Evolutionary conservation across 1,140 invertebrate species (phyloP), one percentile per base, ranked within the genome.

Genomic region (Globodera ellingtonae): DNA sequence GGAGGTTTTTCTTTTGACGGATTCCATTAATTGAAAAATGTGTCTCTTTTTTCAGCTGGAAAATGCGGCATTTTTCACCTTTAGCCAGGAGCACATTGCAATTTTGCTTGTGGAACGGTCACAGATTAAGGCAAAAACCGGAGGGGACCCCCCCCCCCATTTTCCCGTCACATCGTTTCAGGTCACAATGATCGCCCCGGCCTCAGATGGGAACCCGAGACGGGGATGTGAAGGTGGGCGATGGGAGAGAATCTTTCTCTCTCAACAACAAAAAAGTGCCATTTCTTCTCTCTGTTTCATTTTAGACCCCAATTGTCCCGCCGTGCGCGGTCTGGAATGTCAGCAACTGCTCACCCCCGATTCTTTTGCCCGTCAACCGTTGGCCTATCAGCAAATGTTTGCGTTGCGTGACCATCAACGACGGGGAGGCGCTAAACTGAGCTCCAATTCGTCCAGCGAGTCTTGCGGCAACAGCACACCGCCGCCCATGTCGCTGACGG

Each of bases 21-120:
- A 47, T 67, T 24, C 18, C 6, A 5, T 21, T 62, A 4, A 18
- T 67, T 77, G 13, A n/a, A 44, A 3, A 9, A 35, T 69, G 21
- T 2, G 21, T n/a, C 8, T 75, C 15, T 6, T 18, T 8, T 84
- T 89, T 65, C 84, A 92, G 91, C 95, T 96, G 81, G 95, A 94
- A 89, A 94, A 95, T 90, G 92, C 94, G 8, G 94, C 95, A 7
- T 94, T 96, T 21, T 93, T 94, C 7, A 96, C 95, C 0, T 90
- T 97, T 77, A 94, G 93, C 21, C 94, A 97, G 90, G 95, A 97
- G 88, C 94, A 96, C 89, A 95, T 98, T 92, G 94, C 96, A 6
- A 95, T 97, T 90, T 91, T 97, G 69, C 90, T 98, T 21, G 94
- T 96, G 86, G 98, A 95, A 0, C 95, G 95, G 21, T 92, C 93